phyloP scores from a whole-genome alignment of 2,797 vertebrate genomes.

The Tokudaia muenninki region DNA sequence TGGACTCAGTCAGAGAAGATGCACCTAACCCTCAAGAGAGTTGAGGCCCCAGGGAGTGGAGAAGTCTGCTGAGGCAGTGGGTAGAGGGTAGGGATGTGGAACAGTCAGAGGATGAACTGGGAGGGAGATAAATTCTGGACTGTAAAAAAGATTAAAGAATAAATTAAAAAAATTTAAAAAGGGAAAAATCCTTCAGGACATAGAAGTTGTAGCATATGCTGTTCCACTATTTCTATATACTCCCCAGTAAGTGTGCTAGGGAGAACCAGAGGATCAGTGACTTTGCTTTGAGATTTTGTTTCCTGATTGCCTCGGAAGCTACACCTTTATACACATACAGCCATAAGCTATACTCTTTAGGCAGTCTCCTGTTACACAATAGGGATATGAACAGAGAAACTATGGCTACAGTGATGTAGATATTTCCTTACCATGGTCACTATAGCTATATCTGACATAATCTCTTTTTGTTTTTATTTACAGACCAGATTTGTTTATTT shows the following conservation, averaged over 20 bases:
- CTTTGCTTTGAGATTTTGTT: background rate
- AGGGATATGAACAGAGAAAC: background rate
- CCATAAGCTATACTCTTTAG: background rate
- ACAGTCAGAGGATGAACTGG: too few species aligned
- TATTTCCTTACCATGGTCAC: too few species aligned
- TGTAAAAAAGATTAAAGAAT: too few species aligned
- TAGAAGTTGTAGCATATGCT: background rate
- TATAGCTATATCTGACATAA: background rate
- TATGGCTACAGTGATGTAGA: too few species aligned
- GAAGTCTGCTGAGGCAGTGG: too few species aligned
- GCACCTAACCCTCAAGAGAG: too few species aligned
- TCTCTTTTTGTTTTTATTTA: background rate
- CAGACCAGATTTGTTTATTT: background rate
- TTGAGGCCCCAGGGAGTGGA: too few species aligned
- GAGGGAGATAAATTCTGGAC: too few species aligned
- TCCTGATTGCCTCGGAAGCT: background rate
- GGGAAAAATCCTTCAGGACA: background rate
- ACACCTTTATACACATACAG: too few species aligned
- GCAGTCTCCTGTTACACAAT: background rate
- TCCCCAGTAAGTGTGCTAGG: background rate
- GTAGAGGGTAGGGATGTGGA: too few species aligned
- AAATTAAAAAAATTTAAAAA: too few species aligned
- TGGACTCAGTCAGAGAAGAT: too few species aligned
- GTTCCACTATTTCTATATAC: background rate
- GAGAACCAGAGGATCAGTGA: background rate